Conservation (phyloP, 2,797 vertebrate genomes). For the Smutsia temminckii region DNA sequence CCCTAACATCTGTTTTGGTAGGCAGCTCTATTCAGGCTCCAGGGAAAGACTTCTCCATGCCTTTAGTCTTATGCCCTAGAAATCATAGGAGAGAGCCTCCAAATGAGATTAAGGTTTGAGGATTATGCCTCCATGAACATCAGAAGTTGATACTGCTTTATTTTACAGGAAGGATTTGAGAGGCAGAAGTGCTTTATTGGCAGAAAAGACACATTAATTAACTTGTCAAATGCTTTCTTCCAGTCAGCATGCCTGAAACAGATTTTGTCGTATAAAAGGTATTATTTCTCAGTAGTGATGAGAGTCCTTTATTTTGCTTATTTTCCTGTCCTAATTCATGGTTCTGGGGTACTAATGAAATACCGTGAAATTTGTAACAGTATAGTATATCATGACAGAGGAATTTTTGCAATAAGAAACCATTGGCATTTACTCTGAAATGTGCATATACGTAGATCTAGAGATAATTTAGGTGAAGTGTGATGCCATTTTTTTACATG, state of each 20-base stretch:
- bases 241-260: background rate
- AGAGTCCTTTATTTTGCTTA: slow-evolving; percentile 33
- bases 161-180: slow-evolving; percentile 28
- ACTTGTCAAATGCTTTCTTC: slow-evolving; percentile 57
- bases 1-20: background rate
- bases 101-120: background rate
- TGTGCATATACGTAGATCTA: background rate
- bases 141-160: slow-evolving; percentile 25
- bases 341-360: background rate
- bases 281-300: slow-evolving; percentile 37
- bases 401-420: slow-evolving; percentile 47
- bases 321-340: slow-evolving; percentile 34
- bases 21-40: background rate
- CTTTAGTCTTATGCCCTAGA: background rate
- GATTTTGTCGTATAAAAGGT: slow-evolving; percentile 45
- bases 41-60: background rate
- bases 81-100: background rate
- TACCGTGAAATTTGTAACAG: background rate
- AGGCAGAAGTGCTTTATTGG: slow-evolving; percentile 8
- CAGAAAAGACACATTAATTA: slow-evolving; percentile 49
- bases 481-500: background rate
- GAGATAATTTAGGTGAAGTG: background rate
- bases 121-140: background rate
- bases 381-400: background rate
- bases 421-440: background rate